Base-by-base conservation (phyloP, 2,888 invertebrate species). In the Ischnus inquisitorius region DNA sequence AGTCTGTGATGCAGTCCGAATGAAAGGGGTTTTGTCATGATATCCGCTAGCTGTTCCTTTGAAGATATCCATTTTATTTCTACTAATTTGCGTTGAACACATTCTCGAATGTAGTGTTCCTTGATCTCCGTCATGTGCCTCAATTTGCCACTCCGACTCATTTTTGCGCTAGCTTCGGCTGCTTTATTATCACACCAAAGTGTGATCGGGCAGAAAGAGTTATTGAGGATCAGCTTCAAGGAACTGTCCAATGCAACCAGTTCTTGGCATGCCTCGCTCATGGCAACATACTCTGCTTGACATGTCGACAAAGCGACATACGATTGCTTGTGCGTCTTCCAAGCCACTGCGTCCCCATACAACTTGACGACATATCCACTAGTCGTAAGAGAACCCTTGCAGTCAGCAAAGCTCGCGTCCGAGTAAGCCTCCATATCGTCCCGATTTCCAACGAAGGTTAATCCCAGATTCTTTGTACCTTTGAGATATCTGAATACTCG, bases 151-250 rank as follows among this genome's bases (percentile, higher is more conserved):
- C 85, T 76, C 3, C 82, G 82, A 82, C 39, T 79, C n/a, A 51
- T 83, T 69, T 83, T 62, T 14, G 68, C 74, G 41, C 83, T 34
- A 22, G 84, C 79, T 54, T 68, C 77, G 34, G 88, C 88, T 25
- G 88, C 86, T 81, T 80, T 86, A 67, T 88, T 88, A 43, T 86
- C 85, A 74, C 87, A 88, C 84, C 87, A 87, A 10, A 88, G 28
- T 46, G 48, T 78, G 12, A 87, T 79, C 3, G 87, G 85, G 72
- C 39, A 83, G 34, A 84, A 81, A 5, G 77, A 65, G 12, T 80
- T 43, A 65, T 57, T 77, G 14, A 87, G n/a, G 28, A 83, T 83
- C 67, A 86, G 41, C 19, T 82, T 84, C 2, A 86, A 10, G 14
- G 87, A 85, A 57, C 85, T 86, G 60, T 84, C 51, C 34, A 86